Base-by-base conservation (phyloP, 1,140 invertebrate species). In the Gonatopus flavifemur region DNA sequence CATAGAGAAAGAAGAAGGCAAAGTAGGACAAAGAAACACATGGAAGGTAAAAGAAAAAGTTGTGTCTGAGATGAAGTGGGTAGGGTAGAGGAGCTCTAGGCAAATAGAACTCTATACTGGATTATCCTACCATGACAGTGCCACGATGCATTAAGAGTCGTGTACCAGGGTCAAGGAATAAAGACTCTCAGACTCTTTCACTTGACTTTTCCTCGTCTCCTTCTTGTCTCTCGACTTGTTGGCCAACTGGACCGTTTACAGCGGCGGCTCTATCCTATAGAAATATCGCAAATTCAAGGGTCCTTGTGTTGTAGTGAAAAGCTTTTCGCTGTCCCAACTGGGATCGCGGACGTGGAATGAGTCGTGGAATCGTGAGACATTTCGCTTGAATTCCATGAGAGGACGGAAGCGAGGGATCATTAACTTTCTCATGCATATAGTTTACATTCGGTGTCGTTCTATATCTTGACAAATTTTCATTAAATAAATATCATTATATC, bases 251-350 rank as follows among this genome's bases (percentile, higher is more conserved):
- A 28, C 25, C 25, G 25, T 28, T 28, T 12, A 6, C 6, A 28
- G 25, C 25, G 6, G 6, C 12, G 6, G 12, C 12, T 13, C 10
- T 32, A 4, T 32, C 0, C 15, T 7, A 49, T 16, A 48, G 50
- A 52, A 48, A 52, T 48, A 52, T 52, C 48, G 39, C 36, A 54
- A 54, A 54, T 54, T 54, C 33, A 46, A 54, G 46, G 33, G 22
- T n/a, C 37, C 33, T 15, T 38, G 24, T 18, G 16, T 15, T 38
- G 43, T 52, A 48, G n/a, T n/a, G n/a, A 41, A 52, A 52, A 52
- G 50, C 50, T 31, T 52, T 49, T 49, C 20, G 51, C 45, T 49
- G 52, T 49, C 41, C 46, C 24, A 33, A 43, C 30, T 7, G 16
- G 13, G 33, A 24, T 49, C 46, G 39, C 38, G 52, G 46, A 54